A percentile compares a stretch with the other conserved stretches of the same genome.
Evolutionary conservation across 2,797 vertebrate genomes (phyloP).

Genomic region (Sebastes dallii): DNA sequence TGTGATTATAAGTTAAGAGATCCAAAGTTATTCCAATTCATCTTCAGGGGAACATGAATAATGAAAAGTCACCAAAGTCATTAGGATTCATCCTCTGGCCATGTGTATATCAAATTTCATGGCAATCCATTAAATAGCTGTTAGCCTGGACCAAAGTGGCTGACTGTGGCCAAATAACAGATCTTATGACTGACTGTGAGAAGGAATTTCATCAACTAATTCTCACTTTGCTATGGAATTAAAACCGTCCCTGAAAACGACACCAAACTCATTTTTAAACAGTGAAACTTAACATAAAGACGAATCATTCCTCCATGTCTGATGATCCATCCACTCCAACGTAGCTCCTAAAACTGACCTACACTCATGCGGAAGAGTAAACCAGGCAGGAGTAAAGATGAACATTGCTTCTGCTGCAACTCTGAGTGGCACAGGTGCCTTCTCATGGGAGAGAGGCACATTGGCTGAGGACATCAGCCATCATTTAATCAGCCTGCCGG

Average conservation of each 20-base stretch:
- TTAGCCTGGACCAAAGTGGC: too few relatives aligned
- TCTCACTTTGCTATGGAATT: not conserved
- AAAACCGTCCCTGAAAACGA: not conserved
- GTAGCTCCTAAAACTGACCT: constrained; percentile 8
- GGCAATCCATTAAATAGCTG: too few relatives aligned
- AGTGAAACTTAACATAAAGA: not conserved
- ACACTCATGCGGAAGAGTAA: not conserved
- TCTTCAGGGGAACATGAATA: too few relatives aligned
- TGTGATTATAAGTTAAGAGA: not conserved
- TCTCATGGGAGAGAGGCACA: constrained; percentile 25
- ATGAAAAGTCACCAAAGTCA: too few relatives aligned
- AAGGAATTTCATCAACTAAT: not conserved
- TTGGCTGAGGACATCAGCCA: constrained; percentile 53
- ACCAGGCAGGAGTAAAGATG: not conserved
- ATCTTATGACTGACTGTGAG: too few relatives aligned
- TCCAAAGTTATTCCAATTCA: too few relatives aligned
- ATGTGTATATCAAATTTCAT: too few relatives aligned
- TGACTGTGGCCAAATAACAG: too few relatives aligned
- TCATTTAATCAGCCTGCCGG: constrained; percentile 67
- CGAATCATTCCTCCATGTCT: not conserved
- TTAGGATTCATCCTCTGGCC: too few relatives aligned
- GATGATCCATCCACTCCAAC: not conserved
- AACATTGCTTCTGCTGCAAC: constrained; percentile 25
- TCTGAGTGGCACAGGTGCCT: constrained; percentile 45
- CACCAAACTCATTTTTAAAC: not conserved